Evolutionary conservation across 2,888 invertebrate species (phyloP).

Genomic region (Agrypnus murinus): DNA sequence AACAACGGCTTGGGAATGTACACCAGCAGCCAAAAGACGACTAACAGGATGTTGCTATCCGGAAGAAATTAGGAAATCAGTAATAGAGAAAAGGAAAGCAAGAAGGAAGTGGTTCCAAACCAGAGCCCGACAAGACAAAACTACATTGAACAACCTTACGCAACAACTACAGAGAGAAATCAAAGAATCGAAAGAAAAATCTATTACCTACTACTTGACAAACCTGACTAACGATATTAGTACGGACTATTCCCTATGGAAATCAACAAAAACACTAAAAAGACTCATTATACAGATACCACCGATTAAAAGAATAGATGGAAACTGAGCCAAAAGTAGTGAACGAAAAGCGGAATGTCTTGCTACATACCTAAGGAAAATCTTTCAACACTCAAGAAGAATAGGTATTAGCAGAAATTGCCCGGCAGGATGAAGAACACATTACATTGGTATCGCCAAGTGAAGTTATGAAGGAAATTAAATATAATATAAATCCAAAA

Average conservation of each 20-base stretch:
- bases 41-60: no score
- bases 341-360: background rate
- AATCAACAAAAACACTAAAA: background rate
- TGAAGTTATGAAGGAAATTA: background rate
- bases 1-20: background rate
- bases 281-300: background rate
- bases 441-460: background rate
- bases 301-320: background rate
- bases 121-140: background rate
- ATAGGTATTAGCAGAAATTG: background rate
- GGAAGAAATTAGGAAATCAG: background rate
- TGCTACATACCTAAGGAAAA: background rate
- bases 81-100: background rate
- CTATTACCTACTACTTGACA: background rate
- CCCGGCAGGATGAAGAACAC: background rate
- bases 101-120: background rate
- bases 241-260: background rate
- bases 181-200: background rate
- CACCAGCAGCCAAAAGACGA: background rate
- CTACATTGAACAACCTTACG: background rate
- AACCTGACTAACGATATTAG: background rate
- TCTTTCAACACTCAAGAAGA: background rate
- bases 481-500: background rate
- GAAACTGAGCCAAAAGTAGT: no score
- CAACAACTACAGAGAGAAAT: constrained; percentile 6